A percentile compares a stretch with the other conserved stretches of the same genome.
Conservation (phyloP, 2,888 invertebrate genomes). For the Pegoplata infirma region DNA sequence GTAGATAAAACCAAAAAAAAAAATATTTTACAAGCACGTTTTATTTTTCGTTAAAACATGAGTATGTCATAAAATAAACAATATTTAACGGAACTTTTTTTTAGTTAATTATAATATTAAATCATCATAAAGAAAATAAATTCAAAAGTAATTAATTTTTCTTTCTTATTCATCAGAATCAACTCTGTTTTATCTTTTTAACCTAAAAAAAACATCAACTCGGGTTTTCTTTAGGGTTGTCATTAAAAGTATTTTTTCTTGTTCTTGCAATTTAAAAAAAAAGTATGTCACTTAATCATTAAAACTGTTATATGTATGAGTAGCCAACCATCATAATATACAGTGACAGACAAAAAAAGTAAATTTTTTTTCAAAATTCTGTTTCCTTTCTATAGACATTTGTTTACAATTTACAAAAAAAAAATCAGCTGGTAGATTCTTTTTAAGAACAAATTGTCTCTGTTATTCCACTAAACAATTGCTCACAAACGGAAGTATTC, state of each 20-base stretch:
- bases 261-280: conserved; percentile 26
- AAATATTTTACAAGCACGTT: background rate
- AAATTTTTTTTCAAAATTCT: too few relatives aligned
- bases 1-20: background rate
- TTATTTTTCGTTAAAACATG: background rate
- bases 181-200: background rate
- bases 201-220: background rate
- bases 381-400: too few relatives aligned
- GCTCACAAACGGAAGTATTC: too few relatives aligned
- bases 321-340: background rate
- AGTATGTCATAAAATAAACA: conserved; percentile 31
- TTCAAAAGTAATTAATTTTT: background rate
- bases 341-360: too few relatives aligned
- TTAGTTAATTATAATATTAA: conserved; percentile 24
- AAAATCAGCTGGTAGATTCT: too few relatives aligned
- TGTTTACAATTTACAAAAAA: too few relatives aligned
- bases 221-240: background rate
- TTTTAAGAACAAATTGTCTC: too few relatives aligned
- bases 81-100: conserved; percentile 35
- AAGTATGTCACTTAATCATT: conserved; percentile 43
- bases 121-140: conserved; percentile 10
- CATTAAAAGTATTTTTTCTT: background rate
- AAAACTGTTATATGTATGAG: conserved; percentile 36
- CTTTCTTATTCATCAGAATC: background rate
- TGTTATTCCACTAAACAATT: too few relatives aligned